phyloP scores from a whole-genome alignment of 2,797 vertebrate species.

The Myotis myotis region DNA sequence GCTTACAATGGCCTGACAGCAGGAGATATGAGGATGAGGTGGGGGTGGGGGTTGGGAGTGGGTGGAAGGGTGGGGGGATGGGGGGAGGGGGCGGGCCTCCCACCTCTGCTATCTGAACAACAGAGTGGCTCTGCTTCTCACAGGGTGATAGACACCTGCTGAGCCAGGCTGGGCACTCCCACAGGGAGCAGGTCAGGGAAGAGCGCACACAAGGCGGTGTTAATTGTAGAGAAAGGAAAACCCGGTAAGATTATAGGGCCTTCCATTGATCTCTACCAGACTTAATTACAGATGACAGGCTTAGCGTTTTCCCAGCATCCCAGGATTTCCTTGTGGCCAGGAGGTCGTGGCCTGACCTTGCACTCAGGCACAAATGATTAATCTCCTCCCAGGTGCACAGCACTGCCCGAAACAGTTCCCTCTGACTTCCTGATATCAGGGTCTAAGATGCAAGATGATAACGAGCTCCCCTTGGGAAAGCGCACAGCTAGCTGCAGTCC shows the following conservation, averaged over 20 bases:
- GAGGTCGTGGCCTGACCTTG: neutral
- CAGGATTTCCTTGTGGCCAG: neutral
- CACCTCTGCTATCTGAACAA: neutral
- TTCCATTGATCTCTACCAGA: neutral
- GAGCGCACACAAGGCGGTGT: neutral
- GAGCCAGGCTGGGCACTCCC: neutral
- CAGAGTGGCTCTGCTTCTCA: neutral
- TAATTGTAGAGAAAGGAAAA: neutral
- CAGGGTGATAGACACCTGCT: neutral
- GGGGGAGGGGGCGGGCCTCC: neutral
- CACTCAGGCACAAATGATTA: neutral
- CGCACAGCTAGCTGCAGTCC: neutral
- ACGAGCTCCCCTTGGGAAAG: neutral
- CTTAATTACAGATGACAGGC: neutral
- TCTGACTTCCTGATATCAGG: neutral
- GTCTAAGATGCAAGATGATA: neutral
- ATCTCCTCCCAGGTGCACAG: neutral
- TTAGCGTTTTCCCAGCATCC: neutral
- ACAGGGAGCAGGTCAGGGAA: neutral
- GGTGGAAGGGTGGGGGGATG: neutral
- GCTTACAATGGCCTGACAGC: neutral
- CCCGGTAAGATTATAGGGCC: neutral
- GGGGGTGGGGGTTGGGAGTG: neutral
- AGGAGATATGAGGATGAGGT: neutral
- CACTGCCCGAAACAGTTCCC: neutral